Evolutionary conservation across 1,140 invertebrate species (phyloP), one percentile per base, ranked within the genome.

Genomic region (Drosophila arawakana): DNA sequence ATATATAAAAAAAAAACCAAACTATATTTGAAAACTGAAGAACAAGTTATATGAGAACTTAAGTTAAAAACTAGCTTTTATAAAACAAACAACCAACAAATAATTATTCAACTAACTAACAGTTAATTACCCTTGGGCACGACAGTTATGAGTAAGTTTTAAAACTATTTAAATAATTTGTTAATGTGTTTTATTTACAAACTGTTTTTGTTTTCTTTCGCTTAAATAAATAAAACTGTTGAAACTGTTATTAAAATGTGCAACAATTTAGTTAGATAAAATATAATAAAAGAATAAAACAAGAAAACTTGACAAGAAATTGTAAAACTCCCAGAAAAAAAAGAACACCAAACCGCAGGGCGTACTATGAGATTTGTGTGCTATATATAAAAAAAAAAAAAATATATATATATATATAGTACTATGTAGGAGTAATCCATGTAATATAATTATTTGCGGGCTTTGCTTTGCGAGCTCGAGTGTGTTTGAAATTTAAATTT

Each of bases 261-360:
- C 70, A 68, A 60, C n/a, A 71, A 71, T 58, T 75, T 75, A 75
- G 67, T 59, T 71, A 75, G 73, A 55, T 57, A 43, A 43, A 70
- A 63, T 63, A 70, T 62, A 50, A 7, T 58, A 63, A 52, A 63
- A 15, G 15, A 15, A 15, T 3, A 35, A 52, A 60, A 60, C 18
- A 11, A 21, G 15, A 43, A 43, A 49, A n/a, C 9, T 13, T 57
- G 9, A 25, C 34, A 50, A 49, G n/a, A 35, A 69, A 68, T 54
- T 61, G 37, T 44, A 30, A 65, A 65, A 47, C 15, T 34, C 39
- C 18, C 55, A 57, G n/a, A 66, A 18, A 13, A 34, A 34, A 62
- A 63, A 25, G n/a, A 69, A 69, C 66, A 69, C 66, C 66, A 69
- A 69, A 25, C 37, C 43, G 57, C 25, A 15, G 55, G 66, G 46